Conservation (phyloP, 1,140 invertebrate genomes). For the Philopotamus ludificatus region DNA sequence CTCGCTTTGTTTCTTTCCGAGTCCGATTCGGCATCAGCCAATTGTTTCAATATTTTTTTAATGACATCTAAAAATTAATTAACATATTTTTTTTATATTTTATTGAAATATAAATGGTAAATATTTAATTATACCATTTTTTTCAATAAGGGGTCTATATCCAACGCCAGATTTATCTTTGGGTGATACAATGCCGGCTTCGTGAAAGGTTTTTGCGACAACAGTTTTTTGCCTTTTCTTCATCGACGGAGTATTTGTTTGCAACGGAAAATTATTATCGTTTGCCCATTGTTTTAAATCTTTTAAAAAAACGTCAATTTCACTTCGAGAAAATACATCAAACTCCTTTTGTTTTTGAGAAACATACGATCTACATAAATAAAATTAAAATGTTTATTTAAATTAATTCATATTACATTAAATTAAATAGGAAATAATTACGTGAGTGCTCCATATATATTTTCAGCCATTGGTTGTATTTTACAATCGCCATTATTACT, state of each 20-base stretch:
- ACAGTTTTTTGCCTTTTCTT: constrained; percentile 65
- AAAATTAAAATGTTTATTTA: background rate
- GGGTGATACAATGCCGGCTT: constrained; percentile 86
- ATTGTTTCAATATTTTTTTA: constrained; percentile 69
- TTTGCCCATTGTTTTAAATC: constrained; percentile 65
- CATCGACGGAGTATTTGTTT: constrained; percentile 61
- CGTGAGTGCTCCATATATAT: constrained; percentile 83
- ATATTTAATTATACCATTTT: constrained; percentile 59
- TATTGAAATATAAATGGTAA: background rate
- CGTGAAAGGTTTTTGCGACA: constrained; percentile 80
- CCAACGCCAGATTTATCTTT: constrained; percentile 77
- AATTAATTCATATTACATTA: background rate
- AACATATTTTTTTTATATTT: constrained; percentile 17
- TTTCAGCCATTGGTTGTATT: constrained; percentile 72
- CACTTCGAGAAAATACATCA: constrained; percentile 8
- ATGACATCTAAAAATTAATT: constrained; percentile 61
- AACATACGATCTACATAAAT: background rate
- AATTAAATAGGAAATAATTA: constrained; percentile 56
- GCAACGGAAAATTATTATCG: constrained; percentile 62
- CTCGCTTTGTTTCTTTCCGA: constrained; percentile 61
- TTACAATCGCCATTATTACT: constrained; percentile 68
- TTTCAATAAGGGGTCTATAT: constrained; percentile 74
- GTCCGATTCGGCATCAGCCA: constrained; percentile 61
- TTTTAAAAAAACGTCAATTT: constrained; percentile 1
- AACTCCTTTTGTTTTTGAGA: too few species aligned